These are phyloP conservation scores for Rhopilema esculentum DNA, from an alignment of 30 jellyfish, hydroid and myxozoan species.

Conservation along the genomic window DNA sequence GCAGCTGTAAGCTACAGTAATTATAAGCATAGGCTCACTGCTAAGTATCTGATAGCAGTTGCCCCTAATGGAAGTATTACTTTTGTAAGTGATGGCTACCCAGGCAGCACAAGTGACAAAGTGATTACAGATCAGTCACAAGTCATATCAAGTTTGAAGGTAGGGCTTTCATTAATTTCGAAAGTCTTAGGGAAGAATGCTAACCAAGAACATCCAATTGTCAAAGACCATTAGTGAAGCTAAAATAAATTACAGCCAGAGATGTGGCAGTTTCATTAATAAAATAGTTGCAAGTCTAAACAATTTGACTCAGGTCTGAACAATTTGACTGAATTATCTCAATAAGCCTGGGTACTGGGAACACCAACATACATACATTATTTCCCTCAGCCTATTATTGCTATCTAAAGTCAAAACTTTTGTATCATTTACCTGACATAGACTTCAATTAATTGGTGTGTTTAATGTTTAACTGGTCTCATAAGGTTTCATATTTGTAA, in stretches of 20 bases:
- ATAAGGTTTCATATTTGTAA: not conserved
- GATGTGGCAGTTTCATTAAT: not conserved
- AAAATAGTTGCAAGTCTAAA: not conserved
- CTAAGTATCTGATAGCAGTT: slow-evolving; percentile 36
- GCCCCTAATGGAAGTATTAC: slow-evolving; percentile 50
- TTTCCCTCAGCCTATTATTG: not conserved
- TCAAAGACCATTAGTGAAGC: not conserved
- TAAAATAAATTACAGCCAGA: not conserved
- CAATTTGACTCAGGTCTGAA: not conserved
- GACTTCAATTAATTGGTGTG: not conserved
- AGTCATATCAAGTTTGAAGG: not conserved
- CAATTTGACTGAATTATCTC: not conserved
- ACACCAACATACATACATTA: not conserved
- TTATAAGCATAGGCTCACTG: slow-evolving; percentile 32
- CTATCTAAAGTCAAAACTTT: not conserved
- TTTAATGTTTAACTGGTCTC: not conserved
- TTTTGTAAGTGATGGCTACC: slow-evolving; percentile 64
- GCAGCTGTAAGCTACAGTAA: slow-evolving; percentile 40
- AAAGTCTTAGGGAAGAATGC: not conserved
- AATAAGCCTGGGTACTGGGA: not conserved
- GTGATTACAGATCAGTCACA: slow-evolving; percentile 26
- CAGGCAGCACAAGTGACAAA: slow-evolving; percentile 56
- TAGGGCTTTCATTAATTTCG: not conserved
- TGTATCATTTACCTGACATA: not conserved
- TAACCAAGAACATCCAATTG: not conserved